Evolutionary conservation across 2,888 invertebrate genomes (phyloP).

Genomic region (Conops quadrifasciatus): DNA sequence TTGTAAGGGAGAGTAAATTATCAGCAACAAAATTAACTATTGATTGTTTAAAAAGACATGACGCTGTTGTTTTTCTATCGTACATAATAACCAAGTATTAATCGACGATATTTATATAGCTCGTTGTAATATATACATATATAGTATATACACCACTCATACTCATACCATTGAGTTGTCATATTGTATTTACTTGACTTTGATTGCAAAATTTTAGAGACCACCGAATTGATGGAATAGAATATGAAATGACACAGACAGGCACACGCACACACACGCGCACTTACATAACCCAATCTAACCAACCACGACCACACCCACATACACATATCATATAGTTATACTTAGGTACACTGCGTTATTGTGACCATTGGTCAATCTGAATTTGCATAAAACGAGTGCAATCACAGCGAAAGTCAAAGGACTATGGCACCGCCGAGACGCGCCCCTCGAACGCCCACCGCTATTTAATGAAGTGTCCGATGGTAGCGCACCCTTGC

Average conservation of each 20-base stretch:
- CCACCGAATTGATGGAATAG: constrained; percentile 9
- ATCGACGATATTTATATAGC: neutral
- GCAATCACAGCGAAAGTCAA: constrained; percentile 51
- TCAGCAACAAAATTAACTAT: too few relatives aligned
- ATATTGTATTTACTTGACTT: constrained; percentile 19
- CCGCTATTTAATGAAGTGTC: constrained; percentile 22
- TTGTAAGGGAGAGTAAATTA: too few relatives aligned
- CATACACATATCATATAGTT: constrained; percentile 1
- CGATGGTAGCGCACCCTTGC: neutral
- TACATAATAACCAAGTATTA: too few relatives aligned
- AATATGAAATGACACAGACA: constrained; percentile 5
- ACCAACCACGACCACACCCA: neutral
- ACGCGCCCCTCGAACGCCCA: constrained; percentile 28
- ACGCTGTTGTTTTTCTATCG: too few relatives aligned
- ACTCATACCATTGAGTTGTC: neutral
- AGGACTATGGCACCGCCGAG: constrained; percentile 5
- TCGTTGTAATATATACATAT: too few relatives aligned
- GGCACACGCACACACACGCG: neutral
- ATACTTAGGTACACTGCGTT: too few relatives aligned
- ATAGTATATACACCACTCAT: neutral
- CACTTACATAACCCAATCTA: too few relatives aligned
- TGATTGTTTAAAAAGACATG: too few relatives aligned
- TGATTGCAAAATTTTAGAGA: constrained; percentile 21
- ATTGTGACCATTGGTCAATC: constrained; percentile 41
- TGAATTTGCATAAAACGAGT: constrained; percentile 53